Evolutionary conservation across 2,797 vertebrate genomes (phyloP), one percentile per base, ranked within the genome.

Genomic region (Distichodus sexfasciatus): DNA sequence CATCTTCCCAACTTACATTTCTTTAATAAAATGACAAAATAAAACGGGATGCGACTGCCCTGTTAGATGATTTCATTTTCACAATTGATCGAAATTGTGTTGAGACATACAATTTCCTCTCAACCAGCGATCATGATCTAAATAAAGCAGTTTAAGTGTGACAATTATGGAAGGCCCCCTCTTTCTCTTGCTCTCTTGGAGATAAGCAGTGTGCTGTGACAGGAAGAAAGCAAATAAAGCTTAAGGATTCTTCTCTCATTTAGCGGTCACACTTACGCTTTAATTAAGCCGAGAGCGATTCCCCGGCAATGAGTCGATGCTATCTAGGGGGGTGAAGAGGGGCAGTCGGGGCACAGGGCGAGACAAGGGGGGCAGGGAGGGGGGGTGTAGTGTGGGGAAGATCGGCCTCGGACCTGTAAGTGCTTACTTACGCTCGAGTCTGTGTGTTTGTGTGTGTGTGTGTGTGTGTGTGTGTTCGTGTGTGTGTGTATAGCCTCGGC

Each of bases 181-280:
- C 17, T 59, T 47, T 71, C 69, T 80, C 47, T 63, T 48, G 51
- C 60, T 70, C 40, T 43, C 55, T 75, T 24, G 77, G 70, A 77
- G 89, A 92, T 82, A 82, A 82, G 77, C 53, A 23, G 62, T 64
- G 55, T 36, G 73, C 66, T 86, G 83, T 89, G n/a, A n/a, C 87
- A 83, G 70, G 77, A 75, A 69, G 75, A 85, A 88, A 82, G 88
- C 86, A 89, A 90, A 89, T 86, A 83, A 79, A 43, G 72, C 85
- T 90, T 92, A 90, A 86, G 82, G 81, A 91, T 89, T 91, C 87
- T 77, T 82, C 82, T 86, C 87, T 89, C 87, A 88, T 90, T 91
- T 88, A 79, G 84, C 81, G 79, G 87, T 88, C 84, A 90, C 86
- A 87, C 81, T 87, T 88, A 82, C 61, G 36, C 81, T 90, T 90